Conservation (phyloP, 2,797 vertebrate genomes). For the Anguilla megastoma region DNA sequence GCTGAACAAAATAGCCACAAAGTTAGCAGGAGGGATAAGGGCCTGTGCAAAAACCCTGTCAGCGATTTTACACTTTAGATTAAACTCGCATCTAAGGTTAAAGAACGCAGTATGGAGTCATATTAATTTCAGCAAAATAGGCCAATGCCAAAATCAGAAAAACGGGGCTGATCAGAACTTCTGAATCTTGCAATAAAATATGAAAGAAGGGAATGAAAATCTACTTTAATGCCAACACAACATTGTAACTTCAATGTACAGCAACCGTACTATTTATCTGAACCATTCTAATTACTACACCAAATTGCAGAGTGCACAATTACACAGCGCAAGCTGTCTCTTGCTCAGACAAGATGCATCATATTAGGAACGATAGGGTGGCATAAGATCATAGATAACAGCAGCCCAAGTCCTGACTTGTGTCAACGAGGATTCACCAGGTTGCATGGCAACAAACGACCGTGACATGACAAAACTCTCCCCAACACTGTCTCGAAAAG, state of each 20-base stretch:
- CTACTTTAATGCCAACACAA: not conserved
- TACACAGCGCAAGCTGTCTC: not conserved
- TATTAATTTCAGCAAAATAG: too few relatives aligned
- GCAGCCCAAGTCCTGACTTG: not conserved
- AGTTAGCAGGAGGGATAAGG: not conserved
- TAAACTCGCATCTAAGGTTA: not conserved
- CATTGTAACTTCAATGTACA: too few relatives aligned
- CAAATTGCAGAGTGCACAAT: not conserved
- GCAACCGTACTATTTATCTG: too few relatives aligned
- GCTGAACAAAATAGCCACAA: not conserved
- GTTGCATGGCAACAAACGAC: not conserved
- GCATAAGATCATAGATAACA: not conserved
- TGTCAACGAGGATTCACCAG: not conserved
- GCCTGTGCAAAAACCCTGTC: not conserved
- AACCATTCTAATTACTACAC: not conserved
- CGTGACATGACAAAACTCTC: not conserved
- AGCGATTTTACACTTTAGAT: too few relatives aligned
- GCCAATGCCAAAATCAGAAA: too few relatives aligned
- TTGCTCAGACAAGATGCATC: not conserved
- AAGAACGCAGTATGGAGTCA: not conserved
- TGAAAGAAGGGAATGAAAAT: not conserved
- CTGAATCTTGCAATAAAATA: not conserved
- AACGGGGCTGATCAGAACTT: not conserved
- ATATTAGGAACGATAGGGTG: not conserved
- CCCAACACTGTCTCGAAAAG: not conserved